Conservation (phyloP, 2,113 vertebrate genomes). For the Chamaetylas fuelleborni region DNA sequence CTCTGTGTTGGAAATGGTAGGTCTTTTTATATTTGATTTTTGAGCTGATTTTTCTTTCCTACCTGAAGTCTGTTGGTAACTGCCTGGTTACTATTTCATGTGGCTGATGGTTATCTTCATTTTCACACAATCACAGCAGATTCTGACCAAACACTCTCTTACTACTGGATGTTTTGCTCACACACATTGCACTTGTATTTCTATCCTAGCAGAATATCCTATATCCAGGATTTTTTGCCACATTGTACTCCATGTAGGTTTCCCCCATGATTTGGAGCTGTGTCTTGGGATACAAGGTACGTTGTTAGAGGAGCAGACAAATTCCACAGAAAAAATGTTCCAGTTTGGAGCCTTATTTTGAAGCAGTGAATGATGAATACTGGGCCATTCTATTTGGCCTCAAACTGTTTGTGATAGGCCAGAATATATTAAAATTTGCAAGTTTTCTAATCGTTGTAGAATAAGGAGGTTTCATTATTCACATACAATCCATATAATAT, state of each 20-base stretch:
- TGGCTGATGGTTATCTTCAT: neutral
- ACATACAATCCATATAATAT: neutral
- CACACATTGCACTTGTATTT: neutral
- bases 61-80: neutral
- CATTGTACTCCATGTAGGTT: rapidly evolving
- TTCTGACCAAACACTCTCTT: neutral
- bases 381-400: neutral
- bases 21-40: neutral
- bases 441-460: rapidly evolving
- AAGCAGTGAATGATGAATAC: neutral
- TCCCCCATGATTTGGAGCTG: neutral
- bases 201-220: neutral
- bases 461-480: neutral
- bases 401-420: neutral
- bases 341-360: neutral
- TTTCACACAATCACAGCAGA: neutral
- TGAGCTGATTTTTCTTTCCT: neutral
- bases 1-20: neutral
- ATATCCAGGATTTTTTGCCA: neutral
- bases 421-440: neutral
- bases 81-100: neutral
- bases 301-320: neutral
- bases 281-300: neutral
- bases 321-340: neutral
- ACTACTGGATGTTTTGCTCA: neutral